Percentiles rank a stretch among this genome's conserved stretches.
Conservation (phyloP, 2,888 invertebrate genomes). For the Apamea monoglypha region DNA sequence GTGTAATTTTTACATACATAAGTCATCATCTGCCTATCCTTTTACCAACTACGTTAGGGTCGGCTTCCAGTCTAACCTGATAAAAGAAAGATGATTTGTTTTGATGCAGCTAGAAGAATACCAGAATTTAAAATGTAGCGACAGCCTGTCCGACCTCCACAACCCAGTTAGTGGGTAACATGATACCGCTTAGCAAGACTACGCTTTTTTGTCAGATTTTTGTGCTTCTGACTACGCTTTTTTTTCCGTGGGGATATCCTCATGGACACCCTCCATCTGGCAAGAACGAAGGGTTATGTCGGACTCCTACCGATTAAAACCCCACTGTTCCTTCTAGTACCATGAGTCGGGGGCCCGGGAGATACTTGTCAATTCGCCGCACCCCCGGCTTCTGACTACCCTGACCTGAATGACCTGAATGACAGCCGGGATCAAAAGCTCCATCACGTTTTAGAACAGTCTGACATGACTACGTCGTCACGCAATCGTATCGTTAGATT, state of each 20-base stretch:
- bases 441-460: background rate
- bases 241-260: too few species aligned
- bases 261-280: too few species aligned
- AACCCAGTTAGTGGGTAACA: background rate
- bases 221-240: background rate
- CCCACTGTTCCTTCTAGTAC: too few species aligned
- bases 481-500: constrained; percentile 48
- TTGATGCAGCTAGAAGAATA: background rate
- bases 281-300: too few species aligned
- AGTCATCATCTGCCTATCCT: background rate
- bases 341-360: too few species aligned
- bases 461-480: background rate
- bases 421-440: background rate
- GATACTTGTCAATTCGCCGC: too few species aligned
- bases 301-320: too few species aligned
- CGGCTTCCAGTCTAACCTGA: too few species aligned
- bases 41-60: background rate
- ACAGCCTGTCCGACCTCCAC: background rate
- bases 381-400: background rate
- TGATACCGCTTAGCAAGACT: background rate
- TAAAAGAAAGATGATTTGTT: too few species aligned
- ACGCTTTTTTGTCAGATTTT: background rate
- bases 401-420: background rate
- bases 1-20: too few species aligned
- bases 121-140: background rate